Evolutionary conservation across 2,888 invertebrate species (phyloP), one percentile per base, ranked within the genome.

Genomic region (Gymnocheta viridis): DNA sequence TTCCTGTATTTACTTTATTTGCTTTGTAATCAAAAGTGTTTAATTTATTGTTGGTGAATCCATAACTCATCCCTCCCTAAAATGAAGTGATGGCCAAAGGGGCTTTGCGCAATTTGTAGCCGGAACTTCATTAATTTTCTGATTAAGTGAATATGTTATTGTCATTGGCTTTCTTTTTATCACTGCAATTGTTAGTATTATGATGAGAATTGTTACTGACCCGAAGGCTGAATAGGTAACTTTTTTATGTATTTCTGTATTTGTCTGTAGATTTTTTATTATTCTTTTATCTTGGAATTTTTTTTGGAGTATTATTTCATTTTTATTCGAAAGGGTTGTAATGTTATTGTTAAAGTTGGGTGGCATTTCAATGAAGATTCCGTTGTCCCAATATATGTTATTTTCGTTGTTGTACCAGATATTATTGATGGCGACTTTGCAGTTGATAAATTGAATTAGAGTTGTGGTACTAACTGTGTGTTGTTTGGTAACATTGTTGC

Each of bases 71-170:
- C n/a, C n/a, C n/a, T n/a, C n/a, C n/a, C n/a, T n/a, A n/a, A n/a
- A 58, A 72, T 72, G 56, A 72, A 72, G 58, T 72, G 72, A 72
- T 24, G 72, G 58, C 58, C 72, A 72, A 72, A 72, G 72, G 58
- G 58, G 27, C 44, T 44, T 47, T 60, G 56, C 27, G n/a, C 2
- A 17, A 29, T 44, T 58, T 70, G 27, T 60, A n/a, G 49, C 7
- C 44, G 32, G 49, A 60, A 62, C 49, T 49, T 73, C 60, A 73
- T 62, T 73, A 24, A 27, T 49, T n/a, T 47, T 35, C 35, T 60
- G 51, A 4, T 64, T 51, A 10, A 62, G 58, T n/a, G n/a, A n/a
- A 9, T 35, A 35, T 35, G 35, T 35, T 35, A 9, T 35, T 9
- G 10, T 35, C 35, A 2, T 74, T 41, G 51, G 19, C 35, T 74